Percentiles rank a stretch among this genome's conserved stretches.
These are phyloP conservation scores for Forbesichthys papilliferus DNA, from an alignment of 2,113 vertebrate species.

Conservation along the genomic window DNA sequence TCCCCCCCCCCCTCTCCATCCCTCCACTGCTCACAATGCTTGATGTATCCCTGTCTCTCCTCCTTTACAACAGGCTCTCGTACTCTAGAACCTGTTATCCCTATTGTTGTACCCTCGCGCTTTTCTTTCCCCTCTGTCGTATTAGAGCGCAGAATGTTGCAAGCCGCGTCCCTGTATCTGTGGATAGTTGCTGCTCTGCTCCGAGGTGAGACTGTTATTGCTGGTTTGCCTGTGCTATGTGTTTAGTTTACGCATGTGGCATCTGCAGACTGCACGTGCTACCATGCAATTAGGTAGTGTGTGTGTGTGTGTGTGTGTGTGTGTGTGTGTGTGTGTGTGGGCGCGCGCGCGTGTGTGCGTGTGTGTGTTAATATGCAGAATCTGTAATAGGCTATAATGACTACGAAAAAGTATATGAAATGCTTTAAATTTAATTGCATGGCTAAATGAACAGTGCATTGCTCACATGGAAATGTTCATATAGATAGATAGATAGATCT, in stretches of 20 bases:
- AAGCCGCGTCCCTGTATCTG: slow-evolving; percentile 54
- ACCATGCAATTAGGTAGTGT: not conserved
- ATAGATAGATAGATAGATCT: slow-evolving; percentile 24
- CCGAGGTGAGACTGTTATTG: slow-evolving; percentile 65
- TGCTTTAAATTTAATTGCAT: slow-evolving; percentile 23
- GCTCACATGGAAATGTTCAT: too few relatives aligned
- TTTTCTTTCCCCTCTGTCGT: not conserved
- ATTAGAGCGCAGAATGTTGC: slow-evolving; percentile 69
- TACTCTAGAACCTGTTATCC: not conserved
- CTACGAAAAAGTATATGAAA: slow-evolving; percentile 19
- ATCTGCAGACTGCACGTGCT: not conserved
- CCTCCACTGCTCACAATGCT: not conserved
- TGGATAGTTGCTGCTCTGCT: slow-evolving; percentile 61
- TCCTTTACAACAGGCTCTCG: not conserved
- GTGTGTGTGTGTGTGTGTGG: too few relatives aligned
- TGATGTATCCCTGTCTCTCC: not conserved
- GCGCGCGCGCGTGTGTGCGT: not conserved
- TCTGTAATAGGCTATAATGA: slow-evolving; percentile 20
- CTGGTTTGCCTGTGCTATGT: slow-evolving; percentile 24
- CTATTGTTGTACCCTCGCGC: not conserved
- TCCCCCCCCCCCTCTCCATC: slow-evolving; percentile 14
- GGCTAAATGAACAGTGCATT: not conserved
- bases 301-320: not conserved
- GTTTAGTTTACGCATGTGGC: slow-evolving; percentile 22
- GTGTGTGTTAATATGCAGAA: slow-evolving; percentile 11